Conservation (phyloP, 2,797 vertebrate species). For the Microtus obscurus region DNA sequence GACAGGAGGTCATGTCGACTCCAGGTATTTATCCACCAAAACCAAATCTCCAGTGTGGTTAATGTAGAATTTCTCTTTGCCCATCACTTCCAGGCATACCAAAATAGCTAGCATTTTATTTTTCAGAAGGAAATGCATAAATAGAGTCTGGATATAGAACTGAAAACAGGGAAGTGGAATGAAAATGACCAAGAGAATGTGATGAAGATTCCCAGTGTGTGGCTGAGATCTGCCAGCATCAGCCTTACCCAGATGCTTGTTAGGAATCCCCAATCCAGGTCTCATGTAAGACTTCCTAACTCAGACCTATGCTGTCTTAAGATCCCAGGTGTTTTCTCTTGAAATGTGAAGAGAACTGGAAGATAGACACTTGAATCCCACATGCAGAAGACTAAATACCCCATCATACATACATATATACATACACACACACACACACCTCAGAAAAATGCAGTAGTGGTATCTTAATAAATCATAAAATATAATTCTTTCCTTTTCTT, state of each 20-base stretch:
- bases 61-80: not conserved
- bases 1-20: not conserved
- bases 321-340: too few relatives aligned
- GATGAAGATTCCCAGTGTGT: not conserved
- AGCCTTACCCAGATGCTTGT: not conserved
- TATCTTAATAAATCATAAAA: conserved; percentile 57
- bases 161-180: not conserved
- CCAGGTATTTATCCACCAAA: not conserved
- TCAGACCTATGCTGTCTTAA: rapidly evolving
- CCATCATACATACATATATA: not conserved
- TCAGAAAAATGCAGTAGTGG: not conserved
- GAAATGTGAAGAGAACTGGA: not conserved
- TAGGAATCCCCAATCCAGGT: not conserved
- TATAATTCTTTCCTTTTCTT: conserved; percentile 6
- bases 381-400: not conserved
- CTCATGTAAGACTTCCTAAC: not conserved
- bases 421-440: too few relatives aligned
- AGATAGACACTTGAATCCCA: not conserved
- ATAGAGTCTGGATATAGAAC: not conserved
- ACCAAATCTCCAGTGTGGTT: not conserved
- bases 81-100: not conserved
- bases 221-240: too few relatives aligned
- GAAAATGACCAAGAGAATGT: not conserved
- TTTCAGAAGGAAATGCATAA: not conserved
- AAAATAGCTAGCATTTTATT: not conserved